Conservation (phyloP, 2,113 vertebrate species). For the Triplophysa siluroides region DNA sequence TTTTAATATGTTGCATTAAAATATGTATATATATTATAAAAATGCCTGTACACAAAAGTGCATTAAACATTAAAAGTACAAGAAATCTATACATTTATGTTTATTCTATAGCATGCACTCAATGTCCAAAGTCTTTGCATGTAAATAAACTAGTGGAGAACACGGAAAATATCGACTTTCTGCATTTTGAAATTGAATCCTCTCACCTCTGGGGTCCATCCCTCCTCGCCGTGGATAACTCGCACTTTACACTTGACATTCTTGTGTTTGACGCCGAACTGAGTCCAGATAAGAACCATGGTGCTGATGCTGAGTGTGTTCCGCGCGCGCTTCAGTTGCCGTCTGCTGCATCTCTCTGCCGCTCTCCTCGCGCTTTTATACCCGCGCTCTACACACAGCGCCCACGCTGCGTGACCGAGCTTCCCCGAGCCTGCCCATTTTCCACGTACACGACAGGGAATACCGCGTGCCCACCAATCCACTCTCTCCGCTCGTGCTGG, state of each 20-base stretch:
- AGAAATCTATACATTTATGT: background rate
- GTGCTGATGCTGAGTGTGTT: slow-evolving; percentile 28
- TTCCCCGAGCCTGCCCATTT: slow-evolving; percentile 68
- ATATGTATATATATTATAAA: too few species aligned
- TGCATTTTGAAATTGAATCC: background rate
- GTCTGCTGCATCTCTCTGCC: slow-evolving; percentile 48
- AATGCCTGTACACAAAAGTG: too few species aligned
- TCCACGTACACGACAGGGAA: slow-evolving; percentile 64
- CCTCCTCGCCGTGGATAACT: slow-evolving; percentile 76
- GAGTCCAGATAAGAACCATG: slow-evolving; percentile 81
- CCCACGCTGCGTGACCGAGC: slow-evolving; percentile 74
- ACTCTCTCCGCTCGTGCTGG: slow-evolving; percentile 60
- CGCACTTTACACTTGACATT: slow-evolving; percentile 80
- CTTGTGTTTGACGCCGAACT: slow-evolving; percentile 78
- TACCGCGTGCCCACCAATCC: slow-evolving; percentile 63
- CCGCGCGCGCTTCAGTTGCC: slow-evolving; percentile 23
- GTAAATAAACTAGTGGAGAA: background rate
- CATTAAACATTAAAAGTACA: too few species aligned
- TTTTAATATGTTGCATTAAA: too few species aligned
- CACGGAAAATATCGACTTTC: too few species aligned
- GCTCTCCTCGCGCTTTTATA: slow-evolving; percentile 57
- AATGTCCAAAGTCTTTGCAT: background rate
- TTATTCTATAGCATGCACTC: background rate
- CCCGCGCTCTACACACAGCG: slow-evolving; percentile 53
- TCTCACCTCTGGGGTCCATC: slow-evolving; percentile 73